Base-by-base conservation (phyloP, 1,140 invertebrate genomes). In the Eumeta japonica region DNA sequence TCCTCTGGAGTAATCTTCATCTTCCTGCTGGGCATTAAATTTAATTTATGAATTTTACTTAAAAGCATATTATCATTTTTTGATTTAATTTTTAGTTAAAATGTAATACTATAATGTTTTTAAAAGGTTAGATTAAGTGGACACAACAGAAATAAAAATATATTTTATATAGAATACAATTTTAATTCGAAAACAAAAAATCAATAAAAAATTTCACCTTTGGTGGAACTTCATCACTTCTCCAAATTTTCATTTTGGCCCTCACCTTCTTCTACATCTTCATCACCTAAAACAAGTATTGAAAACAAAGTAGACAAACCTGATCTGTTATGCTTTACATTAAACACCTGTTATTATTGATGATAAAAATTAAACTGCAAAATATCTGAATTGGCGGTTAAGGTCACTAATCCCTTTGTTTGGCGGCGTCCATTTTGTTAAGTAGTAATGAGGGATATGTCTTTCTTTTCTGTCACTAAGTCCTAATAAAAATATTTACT, bases 1-100 rank as follows among this genome's bases (percentile, higher is more conserved):
- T 62, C 90, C 89, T 20, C 87, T 87, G 58, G 90, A 89, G 55
- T 90, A 90, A 56, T 91, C 88, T 56, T 92, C 89, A 62, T 91
- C 89, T 49, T 91, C 87, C 82, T 89, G 46, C 16, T 51, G 27
- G 29, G 42, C 40, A 52, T 44, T 44, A 43, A 43, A 35, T 38
- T 33, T 45, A 41, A 39, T 41, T 35, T 38, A 39, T 1, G n/a
- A n/a, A n/a, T n/a, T n/a, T n/a, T n/a, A n/a, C n/a, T n/a, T n/a
- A n/a, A n/a, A n/a, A n/a, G n/a, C n/a, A n/a, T n/a, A n/a, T n/a
- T n/a, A n/a, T n/a, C n/a, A n/a, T n/a, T n/a, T n/a, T n/a, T n/a
- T n/a, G n/a, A n/a, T n/a, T n/a, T n/a, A n/a, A n/a, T n/a, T n/a
- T n/a, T n/a, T n/a, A n/a, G n/a, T n/a, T n/a, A n/a, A n/a, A n/a